phyloP scores from a whole-genome alignment of 1,140 invertebrate genomes.

The Holotrichia oblita region DNA sequence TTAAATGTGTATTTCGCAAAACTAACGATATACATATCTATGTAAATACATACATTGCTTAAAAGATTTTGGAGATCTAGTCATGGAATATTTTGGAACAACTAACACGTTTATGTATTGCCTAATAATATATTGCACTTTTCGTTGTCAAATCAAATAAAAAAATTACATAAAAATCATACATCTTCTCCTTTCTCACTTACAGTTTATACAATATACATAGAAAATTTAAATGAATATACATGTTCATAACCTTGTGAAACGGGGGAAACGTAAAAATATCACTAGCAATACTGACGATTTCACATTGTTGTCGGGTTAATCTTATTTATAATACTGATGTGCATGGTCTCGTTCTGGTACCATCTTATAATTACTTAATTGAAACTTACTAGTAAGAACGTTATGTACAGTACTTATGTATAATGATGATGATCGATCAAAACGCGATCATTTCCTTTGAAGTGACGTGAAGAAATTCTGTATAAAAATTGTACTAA shows the following conservation, averaged over 20 bases:
- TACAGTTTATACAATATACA: slow-evolving; percentile 4
- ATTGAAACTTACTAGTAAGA: slow-evolving; percentile 18
- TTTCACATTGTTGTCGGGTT: slow-evolving; percentile 38
- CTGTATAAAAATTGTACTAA: slow-evolving; percentile 60
- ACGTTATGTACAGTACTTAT: slow-evolving; percentile 34
- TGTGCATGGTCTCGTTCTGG: slow-evolving; percentile 30
- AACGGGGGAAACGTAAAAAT: slow-evolving; percentile 5
- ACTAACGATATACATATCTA: too few species aligned
- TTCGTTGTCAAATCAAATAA: not conserved
- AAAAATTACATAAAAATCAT: slow-evolving; percentile 9
- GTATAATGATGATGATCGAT: slow-evolving; percentile 23
- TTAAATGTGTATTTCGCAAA: too few species aligned
- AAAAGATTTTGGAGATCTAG: not conserved
- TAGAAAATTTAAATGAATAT: slow-evolving; percentile 16
- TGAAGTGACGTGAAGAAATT: slow-evolving; percentile 42
- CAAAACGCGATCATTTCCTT: not conserved
- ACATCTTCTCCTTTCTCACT: not conserved
- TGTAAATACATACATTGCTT: too few species aligned
- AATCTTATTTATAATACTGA: slow-evolving; percentile 39
- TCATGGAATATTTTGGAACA: not conserved
- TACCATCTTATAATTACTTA: slow-evolving; percentile 25
- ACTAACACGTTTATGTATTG: not conserved
- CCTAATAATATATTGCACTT: slow-evolving; percentile 24
- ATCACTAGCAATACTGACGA: slow-evolving; percentile 41
- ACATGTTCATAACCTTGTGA: not conserved